Conservation (phyloP, 2,113 vertebrate species). For the Gasterosteus aculeatus region DNA sequence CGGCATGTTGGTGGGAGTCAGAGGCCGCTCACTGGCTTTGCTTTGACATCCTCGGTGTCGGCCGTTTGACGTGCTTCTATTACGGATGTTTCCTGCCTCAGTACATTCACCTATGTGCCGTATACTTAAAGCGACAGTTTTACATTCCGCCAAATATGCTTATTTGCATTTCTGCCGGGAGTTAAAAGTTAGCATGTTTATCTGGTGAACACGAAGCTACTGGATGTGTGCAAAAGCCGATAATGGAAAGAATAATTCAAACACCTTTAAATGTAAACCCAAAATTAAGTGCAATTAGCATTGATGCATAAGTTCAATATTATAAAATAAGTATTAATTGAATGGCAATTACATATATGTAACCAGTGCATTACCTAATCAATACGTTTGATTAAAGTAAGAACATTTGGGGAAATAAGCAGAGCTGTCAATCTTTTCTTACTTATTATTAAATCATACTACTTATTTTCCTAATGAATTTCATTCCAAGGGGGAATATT, state of each 20-base stretch:
- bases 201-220: neutral
- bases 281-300: neutral
- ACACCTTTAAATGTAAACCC: neutral
- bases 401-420: neutral
- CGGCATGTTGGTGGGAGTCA: constrained; percentile 16
- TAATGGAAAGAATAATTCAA: neutral
- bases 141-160: neutral
- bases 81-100: neutral
- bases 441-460: neutral
- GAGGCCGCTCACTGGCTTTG: constrained; percentile 21
- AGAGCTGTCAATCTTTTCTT: neutral
- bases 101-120: neutral
- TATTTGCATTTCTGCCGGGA: neutral
- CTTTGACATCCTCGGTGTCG: neutral
- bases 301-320: neutral
- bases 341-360: neutral
- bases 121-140: neutral
- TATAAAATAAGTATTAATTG: neutral
- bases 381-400: neutral
- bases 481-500: neutral
- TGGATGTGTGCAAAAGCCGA: neutral
- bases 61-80: neutral
- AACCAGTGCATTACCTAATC: neutral
- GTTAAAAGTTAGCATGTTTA: neutral
- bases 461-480: neutral